Percentiles rank a stretch among this genome's conserved stretches.
Conservation (phyloP, 2,113 vertebrate genomes). For the Phylloscopus trochiloides region DNA sequence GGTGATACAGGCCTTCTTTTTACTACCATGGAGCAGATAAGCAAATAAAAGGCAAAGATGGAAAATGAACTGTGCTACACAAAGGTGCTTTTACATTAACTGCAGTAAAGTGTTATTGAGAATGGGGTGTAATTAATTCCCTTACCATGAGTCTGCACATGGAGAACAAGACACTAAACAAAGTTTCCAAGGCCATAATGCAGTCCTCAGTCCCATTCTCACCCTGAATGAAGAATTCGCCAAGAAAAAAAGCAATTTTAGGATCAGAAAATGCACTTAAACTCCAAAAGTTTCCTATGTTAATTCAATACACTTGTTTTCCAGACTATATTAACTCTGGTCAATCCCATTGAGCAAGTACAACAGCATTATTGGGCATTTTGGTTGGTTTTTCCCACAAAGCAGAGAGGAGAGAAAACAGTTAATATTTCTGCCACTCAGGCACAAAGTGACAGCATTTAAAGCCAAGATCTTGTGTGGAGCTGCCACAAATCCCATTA, state of each 20-base stretch:
- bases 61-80: neutral
- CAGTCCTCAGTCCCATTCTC: slow-evolving; percentile 92
- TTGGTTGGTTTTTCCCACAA: neutral
- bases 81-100: neutral
- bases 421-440: neutral
- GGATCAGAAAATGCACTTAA: neutral
- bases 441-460: neutral
- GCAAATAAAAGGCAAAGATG: neutral
- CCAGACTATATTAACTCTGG: neutral
- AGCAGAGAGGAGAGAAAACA: neutral
- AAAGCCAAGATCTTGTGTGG: neutral
- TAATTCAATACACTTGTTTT: neutral
- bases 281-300: neutral
- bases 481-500: neutral
- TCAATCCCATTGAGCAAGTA: neutral
- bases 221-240: slow-evolving; percentile 74
- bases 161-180: slow-evolving; percentile 93
- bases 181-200: slow-evolving; percentile 89
- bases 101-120: neutral
- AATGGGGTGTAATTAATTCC: neutral
- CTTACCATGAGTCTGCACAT: slow-evolving; percentile 99
- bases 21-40: neutral
- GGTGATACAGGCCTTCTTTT: neutral
- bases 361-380: neutral
- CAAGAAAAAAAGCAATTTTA: neutral